Evolutionary conservation across 2,113 vertebrate species (phyloP).

Genomic region (Passer montanus): DNA sequence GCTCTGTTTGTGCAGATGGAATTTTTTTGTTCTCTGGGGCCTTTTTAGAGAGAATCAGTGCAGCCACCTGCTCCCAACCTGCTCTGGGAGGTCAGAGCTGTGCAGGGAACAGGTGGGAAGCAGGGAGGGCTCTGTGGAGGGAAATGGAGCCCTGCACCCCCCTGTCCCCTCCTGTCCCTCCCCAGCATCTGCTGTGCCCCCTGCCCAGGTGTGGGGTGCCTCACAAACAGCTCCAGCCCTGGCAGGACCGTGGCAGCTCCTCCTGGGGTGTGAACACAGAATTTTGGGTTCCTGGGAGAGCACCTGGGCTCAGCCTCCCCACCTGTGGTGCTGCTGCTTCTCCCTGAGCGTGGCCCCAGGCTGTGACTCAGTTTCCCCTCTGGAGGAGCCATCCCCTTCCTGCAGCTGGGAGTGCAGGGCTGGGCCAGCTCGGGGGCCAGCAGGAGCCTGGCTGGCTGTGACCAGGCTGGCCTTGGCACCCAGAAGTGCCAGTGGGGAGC

Average conservation of each 20-base stretch:
- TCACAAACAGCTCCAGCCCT: background rate
- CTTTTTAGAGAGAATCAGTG: background rate
- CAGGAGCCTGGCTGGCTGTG: background rate
- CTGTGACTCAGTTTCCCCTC: background rate
- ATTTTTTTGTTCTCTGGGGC: background rate
- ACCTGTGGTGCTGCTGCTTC: background rate
- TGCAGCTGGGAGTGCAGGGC: background rate
- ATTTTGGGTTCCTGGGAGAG: background rate
- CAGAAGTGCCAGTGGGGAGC: no score
- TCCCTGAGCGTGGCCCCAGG: background rate
- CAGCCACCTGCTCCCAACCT: slow-evolving; percentile 63
- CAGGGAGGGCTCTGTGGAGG: background rate
- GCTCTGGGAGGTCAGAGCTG: background rate
- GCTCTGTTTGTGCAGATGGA: background rate
- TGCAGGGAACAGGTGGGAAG: slow-evolving; percentile 61
- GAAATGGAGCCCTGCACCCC: background rate
- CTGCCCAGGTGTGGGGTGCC: background rate
- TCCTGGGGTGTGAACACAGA: background rate
- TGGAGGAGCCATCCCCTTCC: background rate
- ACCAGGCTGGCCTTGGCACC: background rate
- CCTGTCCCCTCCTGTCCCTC: background rate
- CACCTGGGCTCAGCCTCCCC: accelerated
- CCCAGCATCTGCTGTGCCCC: background rate
- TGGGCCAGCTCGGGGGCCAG: background rate
- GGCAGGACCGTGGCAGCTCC: background rate